phyloP scores from a whole-genome alignment of 2,797 vertebrate genomes.

The Mormyrus hasselquistii region DNA sequence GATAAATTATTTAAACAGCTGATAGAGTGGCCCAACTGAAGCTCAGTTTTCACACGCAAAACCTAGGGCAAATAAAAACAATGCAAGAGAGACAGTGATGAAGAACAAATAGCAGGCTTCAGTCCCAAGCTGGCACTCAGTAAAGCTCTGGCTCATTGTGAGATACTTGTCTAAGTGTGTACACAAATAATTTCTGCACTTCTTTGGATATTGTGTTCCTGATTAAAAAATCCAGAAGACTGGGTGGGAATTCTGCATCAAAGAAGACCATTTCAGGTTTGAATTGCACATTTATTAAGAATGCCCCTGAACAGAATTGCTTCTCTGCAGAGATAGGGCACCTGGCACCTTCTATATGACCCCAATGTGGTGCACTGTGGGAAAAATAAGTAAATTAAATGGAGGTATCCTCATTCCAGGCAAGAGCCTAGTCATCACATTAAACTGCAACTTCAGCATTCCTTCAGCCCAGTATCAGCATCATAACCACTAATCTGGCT shows the following conservation, averaged over 20 bases:
- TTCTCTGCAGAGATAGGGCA: not conserved
- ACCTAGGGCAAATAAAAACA: not conserved
- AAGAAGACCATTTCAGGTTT: not conserved
- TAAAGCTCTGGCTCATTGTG: not conserved
- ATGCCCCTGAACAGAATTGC: not conserved
- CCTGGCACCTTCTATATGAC: not conserved
- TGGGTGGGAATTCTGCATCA: not conserved
- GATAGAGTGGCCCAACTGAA: not conserved
- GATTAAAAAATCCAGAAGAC: not conserved
- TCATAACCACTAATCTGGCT: not conserved
- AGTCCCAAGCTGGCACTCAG: not conserved
- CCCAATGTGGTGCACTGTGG: not conserved
- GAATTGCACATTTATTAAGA: not conserved
- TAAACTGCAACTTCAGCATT: not conserved
- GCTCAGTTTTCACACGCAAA: conserved; percentile 1
- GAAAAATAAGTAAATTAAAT: conserved; percentile 5
- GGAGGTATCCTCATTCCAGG: not conserved
- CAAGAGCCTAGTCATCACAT: not conserved
- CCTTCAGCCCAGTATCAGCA: not conserved
- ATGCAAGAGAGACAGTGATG: not conserved
- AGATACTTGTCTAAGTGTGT: not conserved
- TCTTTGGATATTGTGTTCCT: not conserved
- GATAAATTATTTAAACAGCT: conserved; percentile 10
- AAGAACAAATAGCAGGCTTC: not conserved
- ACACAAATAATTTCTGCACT: not conserved